Conservation (phyloP, 1,140 invertebrate genomes). For the Stenopsyche tienmushanensis region DNA sequence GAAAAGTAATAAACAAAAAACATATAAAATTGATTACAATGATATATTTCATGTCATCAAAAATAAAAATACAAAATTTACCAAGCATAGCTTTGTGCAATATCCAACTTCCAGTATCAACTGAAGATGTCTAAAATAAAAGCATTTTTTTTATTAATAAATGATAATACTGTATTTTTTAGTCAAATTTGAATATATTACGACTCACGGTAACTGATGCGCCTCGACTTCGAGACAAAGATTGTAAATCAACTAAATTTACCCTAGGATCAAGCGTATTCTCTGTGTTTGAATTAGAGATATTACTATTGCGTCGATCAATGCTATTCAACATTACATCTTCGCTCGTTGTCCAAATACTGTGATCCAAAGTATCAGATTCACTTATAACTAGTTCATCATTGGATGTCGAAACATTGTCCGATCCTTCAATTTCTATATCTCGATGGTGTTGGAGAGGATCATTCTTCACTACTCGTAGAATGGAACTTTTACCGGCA, state of each 20-base stretch:
- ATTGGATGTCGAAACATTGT: slow-evolving; percentile 55
- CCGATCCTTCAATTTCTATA: slow-evolving; percentile 50
- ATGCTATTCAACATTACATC: slow-evolving; percentile 42
- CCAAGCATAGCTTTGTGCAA: slow-evolving; percentile 22
- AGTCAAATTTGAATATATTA: too few species aligned
- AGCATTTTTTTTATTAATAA: too few species aligned
- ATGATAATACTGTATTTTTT: too few species aligned
- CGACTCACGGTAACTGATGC: too few species aligned
- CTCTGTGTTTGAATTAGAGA: slow-evolving; percentile 5
- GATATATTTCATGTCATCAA: background rate
- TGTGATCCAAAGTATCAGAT: slow-evolving; percentile 43
- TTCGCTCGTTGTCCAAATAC: slow-evolving; percentile 42
- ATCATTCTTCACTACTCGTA: slow-evolving; percentile 27
- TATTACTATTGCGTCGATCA: slow-evolving; percentile 11
- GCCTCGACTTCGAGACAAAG: background rate
- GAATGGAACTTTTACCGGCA: slow-evolving; percentile 24
- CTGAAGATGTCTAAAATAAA: slow-evolving; percentile 26
- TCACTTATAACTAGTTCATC: slow-evolving; percentile 48
- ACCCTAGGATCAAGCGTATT: slow-evolving; percentile 26
- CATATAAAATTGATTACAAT: background rate
- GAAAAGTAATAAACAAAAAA: too few species aligned
- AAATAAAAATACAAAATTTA: slow-evolving; percentile 24
- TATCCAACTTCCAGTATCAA: slow-evolving; percentile 27
- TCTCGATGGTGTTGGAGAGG: slow-evolving; percentile 46
- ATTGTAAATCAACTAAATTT: slow-evolving; percentile 28